phyloP scores from a whole-genome alignment of 2,797 vertebrate genomes.

The Valencia hispanica region DNA sequence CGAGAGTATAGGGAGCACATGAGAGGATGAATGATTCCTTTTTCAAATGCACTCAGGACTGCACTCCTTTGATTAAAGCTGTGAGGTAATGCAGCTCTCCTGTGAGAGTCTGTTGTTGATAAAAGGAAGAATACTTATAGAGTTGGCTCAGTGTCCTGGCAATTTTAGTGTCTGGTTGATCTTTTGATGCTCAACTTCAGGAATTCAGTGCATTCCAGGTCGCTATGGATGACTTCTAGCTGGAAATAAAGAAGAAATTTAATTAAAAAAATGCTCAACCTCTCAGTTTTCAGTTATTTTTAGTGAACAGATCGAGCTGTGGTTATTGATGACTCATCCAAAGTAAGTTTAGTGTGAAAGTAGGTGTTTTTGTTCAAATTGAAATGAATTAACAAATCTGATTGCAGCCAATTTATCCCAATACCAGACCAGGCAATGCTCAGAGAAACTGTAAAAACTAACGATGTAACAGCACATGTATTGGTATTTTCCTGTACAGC shows the following conservation, averaged over 20 bases:
- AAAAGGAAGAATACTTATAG: conserved; percentile 13
- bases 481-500: too few relatives aligned
- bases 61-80: conserved; percentile 59
- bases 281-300: not conserved
- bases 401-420: too few relatives aligned
- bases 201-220: not conserved
- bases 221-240: not conserved
- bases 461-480: too few relatives aligned
- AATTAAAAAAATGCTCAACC: not conserved
- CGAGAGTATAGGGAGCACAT: conserved; percentile 26
- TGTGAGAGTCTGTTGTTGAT: conserved; percentile 32
- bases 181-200: not conserved
- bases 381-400: not conserved
- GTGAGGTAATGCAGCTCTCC: conserved; percentile 34
- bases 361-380: not conserved
- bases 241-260: not conserved
- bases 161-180: not conserved
- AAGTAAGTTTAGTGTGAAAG: not conserved
- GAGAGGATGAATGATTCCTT: conserved; percentile 61
- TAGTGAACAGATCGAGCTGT: not conserved
- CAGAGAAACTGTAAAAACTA: too few relatives aligned
- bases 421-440: too few relatives aligned
- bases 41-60: conserved; percentile 53
- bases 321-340: not conserved
- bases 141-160: conserved; percentile 1